Percentiles rank a stretch among this genome's conserved stretches.
These are phyloP conservation scores for Remorina albescens DNA, from an alignment of 2,797 vertebrate genomes.

Conservation along the genomic window DNA sequence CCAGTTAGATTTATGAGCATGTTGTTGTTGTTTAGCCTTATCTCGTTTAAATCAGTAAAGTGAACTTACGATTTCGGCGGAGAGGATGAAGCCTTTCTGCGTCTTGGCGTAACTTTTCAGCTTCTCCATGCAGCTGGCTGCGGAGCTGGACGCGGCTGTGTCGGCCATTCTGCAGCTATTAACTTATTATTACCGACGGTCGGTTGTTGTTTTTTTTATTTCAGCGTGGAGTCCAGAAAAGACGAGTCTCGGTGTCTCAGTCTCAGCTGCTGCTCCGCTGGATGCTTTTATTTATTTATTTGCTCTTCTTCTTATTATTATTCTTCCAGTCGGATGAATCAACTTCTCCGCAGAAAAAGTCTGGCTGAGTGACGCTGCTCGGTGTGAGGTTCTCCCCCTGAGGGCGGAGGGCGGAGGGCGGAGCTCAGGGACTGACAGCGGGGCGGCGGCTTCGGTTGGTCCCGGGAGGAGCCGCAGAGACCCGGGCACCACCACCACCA, in stretches of 20 bases:
- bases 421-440: slow-evolving; percentile 12
- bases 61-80: slow-evolving; percentile 83
- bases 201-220: too few species aligned
- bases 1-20: too few species aligned
- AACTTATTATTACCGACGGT: background rate
- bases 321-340: background rate
- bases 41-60: slow-evolving; percentile 17
- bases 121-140: slow-evolving; percentile 60
- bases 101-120: slow-evolving; percentile 79
- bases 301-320: too few species aligned
- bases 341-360: background rate
- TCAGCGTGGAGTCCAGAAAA: too few species aligned
- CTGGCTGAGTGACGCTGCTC: too few species aligned
- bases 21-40: too few species aligned
- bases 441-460: slow-evolving; percentile 69
- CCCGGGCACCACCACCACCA: background rate
- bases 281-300: background rate
- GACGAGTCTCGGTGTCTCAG: too few species aligned
- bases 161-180: slow-evolving; percentile 77
- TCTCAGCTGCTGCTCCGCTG: accelerated
- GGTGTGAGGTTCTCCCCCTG: too few species aligned
- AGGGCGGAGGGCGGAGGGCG: background rate
- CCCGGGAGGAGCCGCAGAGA: slow-evolving; percentile 23
- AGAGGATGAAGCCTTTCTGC: slow-evolving; percentile 78
- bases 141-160: slow-evolving; percentile 25